Evolutionary conservation across 1,140 invertebrate species (phyloP).

Genomic region (Mercenaria mercenaria): DNA sequence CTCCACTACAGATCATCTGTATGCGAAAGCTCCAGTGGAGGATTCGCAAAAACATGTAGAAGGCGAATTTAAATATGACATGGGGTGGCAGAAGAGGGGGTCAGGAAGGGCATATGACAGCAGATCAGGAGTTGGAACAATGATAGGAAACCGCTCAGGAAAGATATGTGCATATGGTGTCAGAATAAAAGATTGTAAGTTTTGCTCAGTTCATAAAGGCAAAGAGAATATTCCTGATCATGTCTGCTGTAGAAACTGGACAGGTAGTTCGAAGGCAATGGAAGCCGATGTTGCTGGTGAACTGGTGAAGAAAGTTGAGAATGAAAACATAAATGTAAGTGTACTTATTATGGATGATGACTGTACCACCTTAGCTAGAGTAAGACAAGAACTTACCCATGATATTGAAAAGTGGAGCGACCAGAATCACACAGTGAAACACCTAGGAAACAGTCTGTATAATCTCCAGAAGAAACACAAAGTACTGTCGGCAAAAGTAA

Average conservation of each 20-base stretch:
- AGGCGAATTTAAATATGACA: conserved; percentile 43
- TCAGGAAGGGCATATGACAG: not conserved
- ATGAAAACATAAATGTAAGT: not conserved
- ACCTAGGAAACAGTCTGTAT: conserved; percentile 37
- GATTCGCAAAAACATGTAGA: too few species aligned
- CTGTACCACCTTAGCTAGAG: conserved; percentile 41
- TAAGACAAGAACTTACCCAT: not conserved
- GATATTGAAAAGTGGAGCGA: conserved; percentile 18
- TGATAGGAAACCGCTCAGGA: conserved; percentile 11
- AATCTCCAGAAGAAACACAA: conserved; percentile 51
- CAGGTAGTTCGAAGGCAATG: conserved; percentile 53
- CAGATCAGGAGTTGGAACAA: conserved; percentile 34
- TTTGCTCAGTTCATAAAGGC: not conserved
- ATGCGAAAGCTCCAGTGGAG: too few species aligned
- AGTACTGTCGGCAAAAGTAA: conserved; percentile 12
- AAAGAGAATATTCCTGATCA: not conserved
- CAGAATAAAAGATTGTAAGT: not conserved
- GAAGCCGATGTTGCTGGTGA: conserved; percentile 38
- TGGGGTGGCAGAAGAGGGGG: conserved; percentile 48
- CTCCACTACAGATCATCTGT: too few species aligned
- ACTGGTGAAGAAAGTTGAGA: conserved; percentile 11
- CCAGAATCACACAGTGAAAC: conserved; percentile 45
- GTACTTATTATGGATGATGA: conserved; percentile 60
- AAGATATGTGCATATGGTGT: conserved; percentile 23
- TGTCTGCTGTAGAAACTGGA: conserved; percentile 46